Base-by-base conservation (phyloP, 1,140 invertebrate species). In the Aphaenogaster floridana region DNA sequence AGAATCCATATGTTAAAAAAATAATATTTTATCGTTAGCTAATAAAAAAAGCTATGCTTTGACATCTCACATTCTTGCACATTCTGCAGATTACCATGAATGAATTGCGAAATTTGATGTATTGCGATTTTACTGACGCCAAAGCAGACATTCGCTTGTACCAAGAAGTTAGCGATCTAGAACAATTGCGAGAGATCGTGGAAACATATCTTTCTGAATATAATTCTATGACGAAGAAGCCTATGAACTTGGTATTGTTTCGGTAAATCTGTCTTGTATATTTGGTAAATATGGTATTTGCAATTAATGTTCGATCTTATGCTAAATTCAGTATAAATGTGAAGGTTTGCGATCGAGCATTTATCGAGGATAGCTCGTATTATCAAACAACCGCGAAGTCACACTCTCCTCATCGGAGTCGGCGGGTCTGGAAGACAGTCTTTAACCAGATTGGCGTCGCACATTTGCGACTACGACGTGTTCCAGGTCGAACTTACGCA, bases 201-300 rank as follows among this genome's bases (percentile, higher is more conserved):
- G 98, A 99, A 93, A 97, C 97, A 0, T 99, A 98, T 95, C 96
- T 99, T 15, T 97, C 97, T 2, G 99, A 99, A 93, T 99, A 97
- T 92, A 99, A 99, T 94, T 98, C 99, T 85, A 98, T 99, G 97
- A 98, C 98, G 34, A 99, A 99, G 94, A 99, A 99, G 93, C 98
- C 99, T 0, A 99, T 99, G 99, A 98, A 99, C 96, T 96, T 99
- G 64, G 98, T 99, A 4, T 95, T 99, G 39, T 99, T 99, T 94
- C 97, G 97, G 98, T 97, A 94, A 87, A 48, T 77, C 9, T 21
- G 1, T 59, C 28, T 36, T 39, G 17, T 1, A 4, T n/a, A n/a
- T 42, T 66, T 52, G 9, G 1, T 28, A 45, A 64, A 42, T 86
- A 15, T 74, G 34, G 7, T 21, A 71, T 50, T 64, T 45, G 54